Evolutionary conservation across 2,113 vertebrate genomes (phyloP).

Genomic region (Carettochelys insculpta): DNA sequence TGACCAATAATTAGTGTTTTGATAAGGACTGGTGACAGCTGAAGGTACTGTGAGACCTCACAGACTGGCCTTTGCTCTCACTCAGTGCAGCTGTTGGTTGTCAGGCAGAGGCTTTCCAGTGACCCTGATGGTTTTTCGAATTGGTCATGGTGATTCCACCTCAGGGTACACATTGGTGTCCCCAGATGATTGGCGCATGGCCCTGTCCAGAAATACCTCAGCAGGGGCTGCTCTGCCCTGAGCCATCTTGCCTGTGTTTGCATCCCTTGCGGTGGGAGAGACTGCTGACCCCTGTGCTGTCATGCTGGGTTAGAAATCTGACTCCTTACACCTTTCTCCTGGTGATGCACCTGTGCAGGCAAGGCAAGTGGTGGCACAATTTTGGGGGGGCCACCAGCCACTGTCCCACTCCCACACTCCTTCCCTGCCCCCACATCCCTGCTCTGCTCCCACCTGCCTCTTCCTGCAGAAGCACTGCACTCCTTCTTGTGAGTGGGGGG

Average conservation of each 20-base stretch:
- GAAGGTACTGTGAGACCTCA: not conserved
- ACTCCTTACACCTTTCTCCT: not conserved
- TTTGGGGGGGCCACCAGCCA: too few relatives aligned
- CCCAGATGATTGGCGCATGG: not conserved
- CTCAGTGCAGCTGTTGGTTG: not conserved
- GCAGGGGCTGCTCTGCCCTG: accelerated
- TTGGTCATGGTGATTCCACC: accelerated
- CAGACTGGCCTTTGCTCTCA: not conserved
- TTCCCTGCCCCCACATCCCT: too few relatives aligned
- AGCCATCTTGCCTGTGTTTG: not conserved
- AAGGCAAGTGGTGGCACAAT: too few relatives aligned
- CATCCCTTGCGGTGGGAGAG: accelerated
- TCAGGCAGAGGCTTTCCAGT: not conserved
- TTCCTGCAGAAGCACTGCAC: too few relatives aligned
- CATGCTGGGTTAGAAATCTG: accelerated
- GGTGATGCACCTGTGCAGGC: accelerated
- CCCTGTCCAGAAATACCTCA: accelerated
- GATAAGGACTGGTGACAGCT: not conserved
- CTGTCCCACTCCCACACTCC: too few relatives aligned
- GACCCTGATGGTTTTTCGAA: not conserved
- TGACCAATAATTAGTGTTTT: not conserved
- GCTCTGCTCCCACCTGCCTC: too few relatives aligned
- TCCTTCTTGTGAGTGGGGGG: too few relatives aligned
- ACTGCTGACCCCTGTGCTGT: accelerated
- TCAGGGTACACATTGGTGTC: not conserved